Evolutionary conservation across 2,113 vertebrate genomes (phyloP), one percentile per base, ranked within the genome.

Genomic region (Chlamydotis undulata): DNA sequence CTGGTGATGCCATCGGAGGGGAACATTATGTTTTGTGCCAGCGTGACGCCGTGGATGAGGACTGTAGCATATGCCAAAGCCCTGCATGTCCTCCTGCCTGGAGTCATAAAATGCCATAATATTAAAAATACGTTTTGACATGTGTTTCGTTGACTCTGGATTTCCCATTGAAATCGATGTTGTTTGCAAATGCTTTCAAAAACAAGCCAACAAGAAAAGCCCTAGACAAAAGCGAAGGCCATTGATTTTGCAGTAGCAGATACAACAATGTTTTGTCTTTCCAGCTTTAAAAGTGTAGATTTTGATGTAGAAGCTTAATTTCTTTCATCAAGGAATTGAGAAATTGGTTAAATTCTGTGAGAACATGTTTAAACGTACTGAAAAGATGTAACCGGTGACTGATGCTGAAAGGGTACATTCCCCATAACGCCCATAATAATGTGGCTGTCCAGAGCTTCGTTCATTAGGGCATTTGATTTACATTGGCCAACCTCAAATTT

Each of bases 341-440:
- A 52, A 84, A 56, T 70, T 13, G 11, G 77, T 87, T 91, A 39
- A 96, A 93, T 94, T 93, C 74, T 67, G 4, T 1, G 64, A 91
- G 96, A 94, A 90, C 75, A 59, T 23, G 41, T 90, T 96, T 70
- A 55, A 97, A 88, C 84, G 52, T 1, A 4, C 0, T 39, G 76
- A 70, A 90, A 88, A 87, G 93, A 50, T 91, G 92, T 90, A 82
- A 47, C 39, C 15, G 4, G 86, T 47, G 81, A 8, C 33, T 57
- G 70, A 39, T 59, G 75, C 76, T 74, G 10, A 8, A 68, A 59
- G 80, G 63, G 71, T 39, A 92, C 96, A 76, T 96, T 94, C 95
- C 87, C 94, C 93, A 53, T 28, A 91, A 79, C 77, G 17, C 92
- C 45, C 94, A 91, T 93, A 94, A 79, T 95, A 86, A 96, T 83